phyloP scores from a whole-genome alignment of 1,140 invertebrate genomes.

The Thaumatotibia leucotreta region DNA sequence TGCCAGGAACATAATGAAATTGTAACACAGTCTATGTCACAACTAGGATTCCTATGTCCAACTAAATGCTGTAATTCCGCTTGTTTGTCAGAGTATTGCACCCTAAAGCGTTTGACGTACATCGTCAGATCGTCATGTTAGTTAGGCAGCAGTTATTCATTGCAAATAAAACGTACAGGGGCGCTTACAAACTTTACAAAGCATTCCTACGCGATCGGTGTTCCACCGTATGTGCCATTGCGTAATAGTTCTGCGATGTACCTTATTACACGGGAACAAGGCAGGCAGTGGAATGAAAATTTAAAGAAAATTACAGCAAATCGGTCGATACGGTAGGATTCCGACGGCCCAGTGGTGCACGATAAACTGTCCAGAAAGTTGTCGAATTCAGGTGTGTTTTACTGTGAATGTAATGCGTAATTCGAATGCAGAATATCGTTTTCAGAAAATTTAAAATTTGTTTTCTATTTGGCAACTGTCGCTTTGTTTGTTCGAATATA shows the following conservation, averaged over 20 bases:
- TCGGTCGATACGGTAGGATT: not conserved
- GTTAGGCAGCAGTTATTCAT: not conserved
- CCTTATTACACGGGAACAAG: not conserved
- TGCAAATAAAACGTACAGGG: not conserved
- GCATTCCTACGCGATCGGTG: not conserved
- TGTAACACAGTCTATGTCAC: no score
- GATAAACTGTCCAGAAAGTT: not conserved
- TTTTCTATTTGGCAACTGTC: no score
- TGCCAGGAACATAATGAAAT: no score
- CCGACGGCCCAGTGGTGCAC: not conserved
- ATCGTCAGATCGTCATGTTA: not conserved
- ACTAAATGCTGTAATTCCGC: no score
- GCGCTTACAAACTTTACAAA: not conserved
- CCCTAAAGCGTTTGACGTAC: no score
- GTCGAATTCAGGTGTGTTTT: not conserved
- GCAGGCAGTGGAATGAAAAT: not conserved
- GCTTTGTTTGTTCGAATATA: no score
- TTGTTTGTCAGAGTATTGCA: no score
- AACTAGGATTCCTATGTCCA: no score
- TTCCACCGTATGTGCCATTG: not conserved
- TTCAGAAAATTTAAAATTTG: no score
- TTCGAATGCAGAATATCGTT: no score
- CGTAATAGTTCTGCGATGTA: not conserved
- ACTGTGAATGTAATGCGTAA: not conserved
- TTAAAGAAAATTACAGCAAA: no score